These are phyloP conservation scores for Automeris io DNA, from an alignment of 2,888 invertebrate species.

Conservation along the genomic window DNA sequence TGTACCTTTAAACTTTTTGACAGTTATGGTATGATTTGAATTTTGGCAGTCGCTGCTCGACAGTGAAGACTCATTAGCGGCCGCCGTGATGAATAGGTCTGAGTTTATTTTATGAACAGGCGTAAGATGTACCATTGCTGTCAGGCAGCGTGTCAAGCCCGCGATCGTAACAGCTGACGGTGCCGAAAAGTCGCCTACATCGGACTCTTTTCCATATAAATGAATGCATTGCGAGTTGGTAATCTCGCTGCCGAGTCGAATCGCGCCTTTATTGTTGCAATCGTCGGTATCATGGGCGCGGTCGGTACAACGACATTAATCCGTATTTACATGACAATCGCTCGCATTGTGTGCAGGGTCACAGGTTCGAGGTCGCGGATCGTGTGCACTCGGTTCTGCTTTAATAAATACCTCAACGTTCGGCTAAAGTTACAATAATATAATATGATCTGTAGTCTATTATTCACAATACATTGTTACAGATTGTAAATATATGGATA, in stretches of 20 bases:
- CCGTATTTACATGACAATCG: conserved; percentile 66
- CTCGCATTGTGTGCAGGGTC: conserved; percentile 62
- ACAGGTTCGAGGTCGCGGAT: conserved; percentile 64
- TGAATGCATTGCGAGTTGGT: no score
- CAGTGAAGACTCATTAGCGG: no score
- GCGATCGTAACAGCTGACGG: no score
- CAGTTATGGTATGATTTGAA: no score
- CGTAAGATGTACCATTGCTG: no score
- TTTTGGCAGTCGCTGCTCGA: no score
- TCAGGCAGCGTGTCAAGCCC: no score
- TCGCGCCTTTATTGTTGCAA: conserved; percentile 22
- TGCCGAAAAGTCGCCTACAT: no score
- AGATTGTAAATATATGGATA: conserved; percentile 8
- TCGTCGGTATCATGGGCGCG: conserved; percentile 46
- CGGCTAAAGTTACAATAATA: conserved; percentile 18
- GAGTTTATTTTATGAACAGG: no score
- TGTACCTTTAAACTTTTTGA: no score
- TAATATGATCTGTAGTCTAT: conserved; percentile 12
- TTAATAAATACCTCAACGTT: conserved; percentile 34
- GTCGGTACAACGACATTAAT: conserved; percentile 48
- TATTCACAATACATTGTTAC: conserved; percentile 10
- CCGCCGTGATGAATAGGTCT: no score
- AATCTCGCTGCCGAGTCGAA: conserved; percentile 11
- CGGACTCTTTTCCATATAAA: no score
- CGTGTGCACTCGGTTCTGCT: conserved; percentile 36